A percentile compares a stretch with the other conserved stretches of the same genome.
phyloP scores from a whole-genome alignment of 2,797 vertebrate species.

The Holocentrus rufus region DNA sequence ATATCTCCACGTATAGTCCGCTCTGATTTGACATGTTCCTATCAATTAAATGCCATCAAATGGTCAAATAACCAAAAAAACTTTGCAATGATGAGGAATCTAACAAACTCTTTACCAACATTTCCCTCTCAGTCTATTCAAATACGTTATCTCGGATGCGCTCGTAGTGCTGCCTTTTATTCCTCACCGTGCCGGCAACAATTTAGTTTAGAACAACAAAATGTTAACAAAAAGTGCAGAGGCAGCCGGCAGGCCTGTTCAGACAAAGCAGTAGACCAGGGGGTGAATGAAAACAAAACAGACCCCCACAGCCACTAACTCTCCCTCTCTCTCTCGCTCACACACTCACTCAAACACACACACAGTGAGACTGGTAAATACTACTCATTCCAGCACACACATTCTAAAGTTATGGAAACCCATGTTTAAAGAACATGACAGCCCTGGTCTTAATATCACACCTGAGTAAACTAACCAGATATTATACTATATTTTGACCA shows the following conservation, averaged over 20 bases:
- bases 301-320: conserved; percentile 35
- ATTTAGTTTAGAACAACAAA: conserved; percentile 61
- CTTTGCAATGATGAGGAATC: conserved; percentile 16
- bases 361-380: conserved; percentile 47
- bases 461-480: not conserved
- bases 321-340: conserved; percentile 25
- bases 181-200: conserved; percentile 20
- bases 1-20: conserved; percentile 51
- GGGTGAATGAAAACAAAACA: conserved; percentile 72
- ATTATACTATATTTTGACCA: not conserved
- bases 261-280: conserved; percentile 62
- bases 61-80: conserved; percentile 1
- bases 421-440: not conserved
- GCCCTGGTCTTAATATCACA: not conserved
- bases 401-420: conserved; percentile 2
- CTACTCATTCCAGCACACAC: conserved; percentile 18
- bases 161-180: conserved; percentile 26
- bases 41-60: not conserved
- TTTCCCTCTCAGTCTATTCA: conserved; percentile 10
- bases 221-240: conserved; percentile 68
- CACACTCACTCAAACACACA: conserved; percentile 41
- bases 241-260: conserved; percentile 59
- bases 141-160: conserved; percentile 9
- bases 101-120: conserved; percentile 15
- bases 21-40: conserved; percentile 7